Percentiles rank a stretch among this genome's conserved stretches.
Evolutionary conservation across 2,888 invertebrate genomes (phyloP).

Genomic region (Margaritifera margaritifera): DNA sequence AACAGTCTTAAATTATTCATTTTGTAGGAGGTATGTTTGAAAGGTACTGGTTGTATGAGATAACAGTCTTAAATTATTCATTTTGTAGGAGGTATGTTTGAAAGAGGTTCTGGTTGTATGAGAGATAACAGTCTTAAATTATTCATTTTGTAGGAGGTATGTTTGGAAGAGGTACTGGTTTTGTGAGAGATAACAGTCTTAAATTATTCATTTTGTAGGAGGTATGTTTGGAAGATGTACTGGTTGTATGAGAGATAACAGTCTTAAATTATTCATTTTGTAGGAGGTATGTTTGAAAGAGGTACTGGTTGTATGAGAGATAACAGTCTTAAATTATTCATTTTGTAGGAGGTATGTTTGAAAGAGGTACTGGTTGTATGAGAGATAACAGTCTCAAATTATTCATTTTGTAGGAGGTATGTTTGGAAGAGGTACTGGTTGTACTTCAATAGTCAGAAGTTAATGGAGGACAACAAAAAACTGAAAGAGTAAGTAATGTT

Average conservation of each 20-base stretch:
- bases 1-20: neutral
- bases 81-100: conserved; percentile 80
- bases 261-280: conserved; percentile 68
- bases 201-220: conserved; percentile 77
- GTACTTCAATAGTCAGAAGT: conserved; percentile 78
- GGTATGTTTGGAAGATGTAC: conserved; percentile 79
- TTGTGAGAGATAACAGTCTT: neutral
- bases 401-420: conserved; percentile 80
- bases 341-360: conserved; percentile 80
- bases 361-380: conserved; percentile 76
- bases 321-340: neutral
- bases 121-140: neutral
- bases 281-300: conserved; percentile 81
- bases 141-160: conserved; percentile 80
- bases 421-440: conserved; percentile 79
- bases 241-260: conserved; percentile 74
- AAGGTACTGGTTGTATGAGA: conserved; percentile 78
- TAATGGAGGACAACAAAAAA: conserved; percentile 79
- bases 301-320: conserved; percentile 78
- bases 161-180: conserved; percentile 79
- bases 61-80: neutral
- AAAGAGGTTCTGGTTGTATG: conserved; percentile 80
- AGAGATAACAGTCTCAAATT: neutral
- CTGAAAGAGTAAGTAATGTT: conserved; percentile 75
- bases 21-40: conserved; percentile 81